Evolutionary conservation across 2,888 invertebrate species (phyloP), one percentile per base, ranked within the genome.

Genomic region (Eupithecia exiguata): DNA sequence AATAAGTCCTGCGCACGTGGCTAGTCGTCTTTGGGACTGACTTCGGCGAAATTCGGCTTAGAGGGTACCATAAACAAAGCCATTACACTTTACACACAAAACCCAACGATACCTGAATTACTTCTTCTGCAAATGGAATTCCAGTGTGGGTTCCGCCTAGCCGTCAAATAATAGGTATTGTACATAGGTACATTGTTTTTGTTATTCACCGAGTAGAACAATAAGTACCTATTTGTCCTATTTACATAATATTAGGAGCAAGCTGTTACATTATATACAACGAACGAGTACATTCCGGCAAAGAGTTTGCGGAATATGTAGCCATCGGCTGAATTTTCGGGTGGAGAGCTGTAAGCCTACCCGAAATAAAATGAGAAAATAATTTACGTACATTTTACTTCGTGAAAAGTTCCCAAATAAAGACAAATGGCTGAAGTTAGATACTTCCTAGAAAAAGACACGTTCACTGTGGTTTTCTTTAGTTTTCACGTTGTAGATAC

Each of bases 161-260:
- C 49, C n/a, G 49, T 49, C 49, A 10, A 49, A n/a, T 49, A n/a
- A 9, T 49, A n/a, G 7, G n/a, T n/a, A n/a, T n/a, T n/a, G n/a
- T 53, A 12, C 21, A 35, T 18, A 14, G 7, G 18, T 35, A 68
- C 70, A 21, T 63, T 70, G 70, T 70, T 74, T 70, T 71, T 74
- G 68, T 61, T 65, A 35, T 63, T 38, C 16, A n/a, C 36, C 40
- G 43, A 43, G 46, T 62, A 36, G 30, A 67, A 62, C 35, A 61
- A 71, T 30, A 61, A 38, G 40, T 69, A n/a, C n/a, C n/a, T n/a
- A 65, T 36, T 65, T 65, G 6, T 18, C 2, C 62, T 35, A 62
- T 18, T 62, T 62, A 62, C 62, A 62, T 62, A 62, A 18, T 62
- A 62, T 30, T 30, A 30, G n/a, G 4, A 62, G 35, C 21, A 62